phyloP scores from a whole-genome alignment of 2,888 invertebrate genomes.

The Parnassius smintheus region DNA sequence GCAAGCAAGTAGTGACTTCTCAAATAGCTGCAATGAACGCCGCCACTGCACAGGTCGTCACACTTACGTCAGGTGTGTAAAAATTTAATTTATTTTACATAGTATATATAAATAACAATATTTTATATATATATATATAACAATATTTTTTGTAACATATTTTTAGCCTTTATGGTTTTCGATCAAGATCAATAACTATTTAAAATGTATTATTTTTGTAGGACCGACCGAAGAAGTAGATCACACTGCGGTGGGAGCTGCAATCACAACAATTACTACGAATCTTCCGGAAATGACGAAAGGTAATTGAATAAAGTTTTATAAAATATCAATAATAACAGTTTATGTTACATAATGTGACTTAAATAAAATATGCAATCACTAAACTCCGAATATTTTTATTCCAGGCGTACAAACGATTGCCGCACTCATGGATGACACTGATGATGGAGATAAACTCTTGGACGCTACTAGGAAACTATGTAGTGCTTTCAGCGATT shows the following conservation, averaged over 20 bases:
- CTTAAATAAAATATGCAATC: too few species aligned
- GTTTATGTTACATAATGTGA: too few species aligned
- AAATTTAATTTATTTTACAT: neutral
- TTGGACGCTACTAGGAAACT: constrained; percentile 95
- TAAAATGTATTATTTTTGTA: constrained; percentile 26
- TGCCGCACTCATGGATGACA: constrained; percentile 96
- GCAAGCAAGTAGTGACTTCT: constrained; percentile 97
- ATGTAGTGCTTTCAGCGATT: constrained; percentile 96
- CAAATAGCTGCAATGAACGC: constrained; percentile 99
- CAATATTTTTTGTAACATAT: neutral
- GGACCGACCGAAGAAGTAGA: constrained; percentile 94
- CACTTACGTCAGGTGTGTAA: constrained; percentile 86
- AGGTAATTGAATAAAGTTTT: constrained; percentile 62
- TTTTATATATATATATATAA: neutral
- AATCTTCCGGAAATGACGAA: constrained; percentile 98
- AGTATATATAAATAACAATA: too few species aligned
- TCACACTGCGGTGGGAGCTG: constrained; percentile 97
- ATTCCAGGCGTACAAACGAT: constrained; percentile 89
- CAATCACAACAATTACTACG: constrained; percentile 97
- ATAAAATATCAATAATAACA: too few species aligned
- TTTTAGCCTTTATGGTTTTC: too few species aligned
- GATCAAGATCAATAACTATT: too few species aligned
- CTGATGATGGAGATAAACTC: constrained; percentile 90
- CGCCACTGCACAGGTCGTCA: constrained; percentile 98
- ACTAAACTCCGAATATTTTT: neutral